phyloP scores from a whole-genome alignment of 2,797 vertebrate species.

The Alectoris magna region DNA sequence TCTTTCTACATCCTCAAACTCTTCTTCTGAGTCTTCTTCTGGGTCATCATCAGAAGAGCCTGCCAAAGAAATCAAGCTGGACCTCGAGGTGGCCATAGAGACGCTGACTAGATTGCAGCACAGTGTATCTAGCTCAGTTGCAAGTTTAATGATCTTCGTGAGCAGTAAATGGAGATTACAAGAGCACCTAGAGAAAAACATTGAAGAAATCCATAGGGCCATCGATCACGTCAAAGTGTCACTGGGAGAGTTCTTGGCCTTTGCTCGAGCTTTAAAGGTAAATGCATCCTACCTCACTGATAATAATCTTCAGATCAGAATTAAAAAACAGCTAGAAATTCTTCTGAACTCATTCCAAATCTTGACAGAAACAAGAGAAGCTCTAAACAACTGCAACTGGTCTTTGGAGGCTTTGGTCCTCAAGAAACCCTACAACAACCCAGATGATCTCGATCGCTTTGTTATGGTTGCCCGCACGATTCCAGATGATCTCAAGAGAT shows the following conservation, averaged over 20 bases:
- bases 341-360: constrained; percentile 87
- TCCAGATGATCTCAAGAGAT: constrained; percentile 92
- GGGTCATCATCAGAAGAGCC: constrained; percentile 80
- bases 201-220: constrained; percentile 84
- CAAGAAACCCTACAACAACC: constrained; percentile 77
- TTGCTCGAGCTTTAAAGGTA: constrained; percentile 83
- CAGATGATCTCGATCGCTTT: constrained; percentile 92
- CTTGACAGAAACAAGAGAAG: constrained; percentile 83
- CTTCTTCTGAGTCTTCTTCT: constrained; percentile 78
- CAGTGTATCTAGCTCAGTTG: constrained; percentile 81
- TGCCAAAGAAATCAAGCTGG: constrained; percentile 80
- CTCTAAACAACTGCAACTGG: constrained; percentile 84
- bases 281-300: constrained; percentile 82
- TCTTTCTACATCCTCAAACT: constrained; percentile 83
- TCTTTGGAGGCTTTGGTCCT: constrained; percentile 83
- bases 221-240: constrained; percentile 81
- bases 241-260: constrained; percentile 85
- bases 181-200: constrained; percentile 85
- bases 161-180: constrained; percentile 91
- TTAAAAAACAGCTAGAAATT: constrained; percentile 88
- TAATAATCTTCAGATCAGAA: constrained; percentile 85
- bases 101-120: constrained; percentile 85
- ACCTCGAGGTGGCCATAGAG: constrained; percentile 83
- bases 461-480: constrained; percentile 91
- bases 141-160: constrained; percentile 90